phyloP scores from a whole-genome alignment of 2,888 invertebrate species.

The Acanthacorydalis orientalis region DNA sequence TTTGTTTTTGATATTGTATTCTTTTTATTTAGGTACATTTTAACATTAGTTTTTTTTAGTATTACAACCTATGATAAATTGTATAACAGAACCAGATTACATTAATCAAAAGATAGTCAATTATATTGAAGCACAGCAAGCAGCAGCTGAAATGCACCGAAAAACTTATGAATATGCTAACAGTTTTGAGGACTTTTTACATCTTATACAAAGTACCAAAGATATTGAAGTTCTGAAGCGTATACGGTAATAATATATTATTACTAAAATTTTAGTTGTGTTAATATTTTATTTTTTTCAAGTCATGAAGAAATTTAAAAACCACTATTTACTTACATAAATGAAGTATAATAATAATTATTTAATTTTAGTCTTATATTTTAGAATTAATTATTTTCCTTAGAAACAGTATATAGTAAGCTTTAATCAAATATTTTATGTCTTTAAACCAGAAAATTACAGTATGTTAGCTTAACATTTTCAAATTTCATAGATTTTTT shows the following conservation, averaged over 20 bases:
- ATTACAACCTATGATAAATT: slow-evolving; percentile 65
- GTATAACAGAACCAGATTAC: slow-evolving; percentile 78
- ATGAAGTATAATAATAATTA: too few relatives aligned
- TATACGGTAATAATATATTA: slow-evolving; percentile 44
- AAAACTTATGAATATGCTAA: slow-evolving; percentile 76
- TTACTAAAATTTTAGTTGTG: neutral
- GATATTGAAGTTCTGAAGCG: slow-evolving; percentile 71
- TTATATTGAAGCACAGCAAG: slow-evolving; percentile 67
- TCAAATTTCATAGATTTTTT: too few relatives aligned
- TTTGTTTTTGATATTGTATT: neutral
- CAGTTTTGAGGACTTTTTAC: slow-evolving; percentile 77
- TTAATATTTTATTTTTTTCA: slow-evolving; percentile 4
- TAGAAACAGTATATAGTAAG: too few relatives aligned
- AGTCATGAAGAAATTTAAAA: too few relatives aligned
- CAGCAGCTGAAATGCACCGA: slow-evolving; percentile 59
- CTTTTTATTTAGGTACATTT: slow-evolving; percentile 2
- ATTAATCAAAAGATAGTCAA: slow-evolving; percentile 75
- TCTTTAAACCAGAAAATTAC: too few relatives aligned
- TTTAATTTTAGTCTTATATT: too few relatives aligned
- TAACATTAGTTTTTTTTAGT: slow-evolving; percentile 32
- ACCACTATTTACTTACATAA: too few relatives aligned
- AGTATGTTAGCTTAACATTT: too few relatives aligned
- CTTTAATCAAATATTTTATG: too few relatives aligned
- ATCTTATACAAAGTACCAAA: slow-evolving; percentile 63
- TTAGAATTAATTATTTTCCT: too few relatives aligned